Evolutionary conservation across 2,888 invertebrate genomes (phyloP).

Genomic region (Temnothorax ravouxi): DNA sequence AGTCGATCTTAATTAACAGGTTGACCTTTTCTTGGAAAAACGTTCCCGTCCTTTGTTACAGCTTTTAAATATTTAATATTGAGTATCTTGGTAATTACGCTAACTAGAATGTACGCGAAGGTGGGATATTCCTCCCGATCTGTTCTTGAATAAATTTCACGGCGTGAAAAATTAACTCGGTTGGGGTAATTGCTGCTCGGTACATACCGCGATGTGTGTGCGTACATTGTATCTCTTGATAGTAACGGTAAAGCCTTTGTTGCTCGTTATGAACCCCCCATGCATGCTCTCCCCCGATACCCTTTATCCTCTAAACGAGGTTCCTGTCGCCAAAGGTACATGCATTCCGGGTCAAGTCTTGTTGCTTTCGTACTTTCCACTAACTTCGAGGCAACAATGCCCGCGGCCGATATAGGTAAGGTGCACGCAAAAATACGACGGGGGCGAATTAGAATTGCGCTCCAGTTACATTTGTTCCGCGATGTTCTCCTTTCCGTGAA

Average conservation of each 20-base stretch:
- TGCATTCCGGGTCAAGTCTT: slow-evolving; percentile 44
- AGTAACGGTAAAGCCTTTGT: slow-evolving; percentile 41
- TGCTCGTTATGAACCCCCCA: slow-evolving; percentile 40
- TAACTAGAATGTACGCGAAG: neutral
- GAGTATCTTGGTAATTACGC: neutral
- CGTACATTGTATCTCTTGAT: slow-evolving; percentile 30
- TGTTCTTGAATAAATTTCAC: slow-evolving; percentile 1
- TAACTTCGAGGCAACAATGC: slow-evolving; percentile 46
- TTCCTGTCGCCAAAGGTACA: slow-evolving; percentile 49
- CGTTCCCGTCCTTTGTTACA: neutral
- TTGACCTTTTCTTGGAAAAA: neutral
- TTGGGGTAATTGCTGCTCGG: slow-evolving; percentile 17
- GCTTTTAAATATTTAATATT: neutral
- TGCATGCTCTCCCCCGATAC: slow-evolving; percentile 33
- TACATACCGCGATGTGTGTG: slow-evolving; percentile 6
- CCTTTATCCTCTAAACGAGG: slow-evolving; percentile 51
- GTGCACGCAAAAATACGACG: slow-evolving; percentile 39
- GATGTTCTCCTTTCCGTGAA: slow-evolving; percentile 10
- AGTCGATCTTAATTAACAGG: slow-evolving; percentile 11
- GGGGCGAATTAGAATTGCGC: slow-evolving; percentile 33
- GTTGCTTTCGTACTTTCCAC: slow-evolving; percentile 26
- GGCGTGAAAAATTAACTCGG: slow-evolving; percentile 29
- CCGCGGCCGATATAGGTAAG: slow-evolving; percentile 15
- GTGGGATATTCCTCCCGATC: neutral
- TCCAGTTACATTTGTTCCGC: slow-evolving; percentile 27